Evolutionary conservation across 2,797 vertebrate species (phyloP).

Genomic region (Gadopsis marmoratus): DNA sequence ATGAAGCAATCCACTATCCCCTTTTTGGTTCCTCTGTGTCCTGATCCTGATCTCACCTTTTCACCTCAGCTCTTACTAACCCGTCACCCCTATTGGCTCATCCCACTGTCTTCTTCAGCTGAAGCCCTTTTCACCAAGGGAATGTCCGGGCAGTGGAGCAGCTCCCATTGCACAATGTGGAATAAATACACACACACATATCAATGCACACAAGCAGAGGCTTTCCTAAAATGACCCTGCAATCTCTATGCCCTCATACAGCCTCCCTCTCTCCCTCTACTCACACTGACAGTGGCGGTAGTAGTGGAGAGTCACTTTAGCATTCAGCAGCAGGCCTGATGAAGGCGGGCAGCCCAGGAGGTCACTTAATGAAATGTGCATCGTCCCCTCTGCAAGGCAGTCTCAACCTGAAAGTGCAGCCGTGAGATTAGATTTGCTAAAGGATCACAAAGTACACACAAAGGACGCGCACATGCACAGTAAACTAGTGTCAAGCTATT

Average conservation of each 20-base stretch:
- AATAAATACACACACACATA: conserved; percentile 13
- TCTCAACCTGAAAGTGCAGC: conserved; percentile 27
- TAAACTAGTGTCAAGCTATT: not conserved
- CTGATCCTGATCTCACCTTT: conserved; percentile 59
- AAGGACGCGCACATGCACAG: not conserved
- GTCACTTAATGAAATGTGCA: conserved; percentile 72
- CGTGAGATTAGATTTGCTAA: conserved; percentile 29
- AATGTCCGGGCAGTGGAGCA: conserved; percentile 4
- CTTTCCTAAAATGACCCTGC: conserved; percentile 51
- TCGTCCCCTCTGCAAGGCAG: conserved; percentile 30
- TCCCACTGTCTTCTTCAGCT: conserved; percentile 27
- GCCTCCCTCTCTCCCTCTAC: conserved; percentile 10
- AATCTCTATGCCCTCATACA: conserved; percentile 43
- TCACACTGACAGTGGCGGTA: conserved; percentile 26
- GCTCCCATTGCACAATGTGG: conserved; percentile 26
- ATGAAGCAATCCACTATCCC: conserved; percentile 26
- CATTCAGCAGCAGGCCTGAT: conserved; percentile 66
- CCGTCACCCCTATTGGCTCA: conserved; percentile 30
- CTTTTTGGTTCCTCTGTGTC: conserved; percentile 35
- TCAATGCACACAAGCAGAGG: conserved; percentile 24
- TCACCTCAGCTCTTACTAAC: conserved; percentile 62
- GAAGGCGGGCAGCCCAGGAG: conserved; percentile 57
- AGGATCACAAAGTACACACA: not conserved
- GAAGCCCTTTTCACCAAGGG: conserved; percentile 13
- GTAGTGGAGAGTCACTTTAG: conserved; percentile 58